Percentiles rank a stretch among this genome's conserved stretches.
Conservation (phyloP, 2,113 vertebrate species). For the Conger conger region DNA sequence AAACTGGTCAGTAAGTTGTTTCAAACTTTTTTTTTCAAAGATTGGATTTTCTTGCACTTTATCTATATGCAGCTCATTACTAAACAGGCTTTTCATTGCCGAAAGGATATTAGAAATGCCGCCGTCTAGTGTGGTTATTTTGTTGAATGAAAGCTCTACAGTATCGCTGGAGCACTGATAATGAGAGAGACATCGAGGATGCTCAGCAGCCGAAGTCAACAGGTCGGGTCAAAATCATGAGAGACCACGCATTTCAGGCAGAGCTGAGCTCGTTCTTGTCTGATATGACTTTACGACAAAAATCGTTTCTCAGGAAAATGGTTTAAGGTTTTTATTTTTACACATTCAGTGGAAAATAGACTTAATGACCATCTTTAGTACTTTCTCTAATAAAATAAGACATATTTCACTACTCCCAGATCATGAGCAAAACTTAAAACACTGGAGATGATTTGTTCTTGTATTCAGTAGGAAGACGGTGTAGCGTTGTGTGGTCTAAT, state of each 20-base stretch:
- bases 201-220: not conserved
- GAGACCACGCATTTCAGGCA: not conserved
- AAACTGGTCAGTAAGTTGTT: no score
- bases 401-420: not conserved
- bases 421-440: not conserved
- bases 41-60: not conserved
- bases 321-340: no score
- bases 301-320: not conserved
- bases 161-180: not conserved
- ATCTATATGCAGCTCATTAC: not conserved
- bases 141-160: not conserved
- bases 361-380: no score
- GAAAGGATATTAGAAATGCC: not conserved
- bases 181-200: not conserved
- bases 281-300: not conserved
- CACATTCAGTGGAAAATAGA: no score
- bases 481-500: not conserved
- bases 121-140: not conserved
- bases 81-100: not conserved
- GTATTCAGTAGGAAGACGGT: conserved; percentile 15
- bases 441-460: conserved; percentile 20
- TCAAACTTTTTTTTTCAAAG: not conserved
- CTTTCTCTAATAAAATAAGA: not conserved
- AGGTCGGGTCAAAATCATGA: not conserved
- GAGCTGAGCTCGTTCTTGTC: not conserved